A percentile compares a stretch with the other conserved stretches of the same genome.
Conservation (phyloP, 2,113 vertebrate species). For the Vombatus ursinus region DNA sequence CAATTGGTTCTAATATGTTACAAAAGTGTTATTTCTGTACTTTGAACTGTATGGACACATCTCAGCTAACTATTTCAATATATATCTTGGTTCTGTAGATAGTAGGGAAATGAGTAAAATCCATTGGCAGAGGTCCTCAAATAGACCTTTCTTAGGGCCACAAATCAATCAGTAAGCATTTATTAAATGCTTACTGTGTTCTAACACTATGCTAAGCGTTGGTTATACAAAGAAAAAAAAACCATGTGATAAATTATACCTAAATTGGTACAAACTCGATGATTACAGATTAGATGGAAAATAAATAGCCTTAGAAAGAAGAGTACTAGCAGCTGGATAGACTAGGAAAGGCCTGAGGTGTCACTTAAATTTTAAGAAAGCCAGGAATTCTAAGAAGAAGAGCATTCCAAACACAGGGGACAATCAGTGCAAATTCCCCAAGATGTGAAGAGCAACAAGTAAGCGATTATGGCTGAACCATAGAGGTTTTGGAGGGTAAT, state of each 20-base stretch:
- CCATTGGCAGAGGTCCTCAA: neutral
- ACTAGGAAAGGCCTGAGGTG: neutral
- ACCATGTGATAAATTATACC: neutral
- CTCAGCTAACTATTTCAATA: too few relatives aligned
- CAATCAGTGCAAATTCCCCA: neutral
- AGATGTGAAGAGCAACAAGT: neutral
- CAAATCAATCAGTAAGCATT: neutral
- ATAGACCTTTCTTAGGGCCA: neutral
- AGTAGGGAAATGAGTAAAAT: too few relatives aligned
- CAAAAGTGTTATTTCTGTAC: too few relatives aligned
- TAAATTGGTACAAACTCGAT: neutral
- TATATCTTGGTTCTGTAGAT: too few relatives aligned
- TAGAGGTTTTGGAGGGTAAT: neutral
- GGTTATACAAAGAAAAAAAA: neutral
- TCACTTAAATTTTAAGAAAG: neutral
- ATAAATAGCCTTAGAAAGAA: neutral
- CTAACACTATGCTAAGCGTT: too few relatives aligned
- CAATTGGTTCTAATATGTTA: too few relatives aligned
- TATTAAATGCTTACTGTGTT: neutral
- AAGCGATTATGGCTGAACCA: too few relatives aligned
- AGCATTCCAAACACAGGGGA: neutral
- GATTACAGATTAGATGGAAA: neutral
- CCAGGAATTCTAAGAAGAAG: neutral
- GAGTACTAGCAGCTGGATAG: neutral
- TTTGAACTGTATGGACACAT: too few relatives aligned